Base-by-base conservation (phyloP, 2,888 invertebrate genomes). In the Tinea trinotella region DNA sequence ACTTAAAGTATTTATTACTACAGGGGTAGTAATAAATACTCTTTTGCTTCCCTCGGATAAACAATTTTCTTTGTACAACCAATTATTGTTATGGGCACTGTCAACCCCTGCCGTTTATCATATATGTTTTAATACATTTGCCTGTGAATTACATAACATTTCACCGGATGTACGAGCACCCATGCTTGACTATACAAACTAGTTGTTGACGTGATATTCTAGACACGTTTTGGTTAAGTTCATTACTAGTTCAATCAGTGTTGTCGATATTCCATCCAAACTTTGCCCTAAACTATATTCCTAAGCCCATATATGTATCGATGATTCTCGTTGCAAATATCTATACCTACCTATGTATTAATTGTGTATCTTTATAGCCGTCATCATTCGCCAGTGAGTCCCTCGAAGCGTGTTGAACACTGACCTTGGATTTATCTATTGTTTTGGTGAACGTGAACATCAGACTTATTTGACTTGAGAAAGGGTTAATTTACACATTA, bases 211-310 rank as follows among this genome's bases (percentile, higher is more conserved):
- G 13, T 40, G 7, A 13, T 2, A 40, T 40, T 40, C 40, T 13
- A 40, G 40, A 40, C 40, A 40, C 40, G 40, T 40, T 40, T 12
- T 40, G 40, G 40, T 15, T 15, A 15, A 40, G 13, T 40, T 40
- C 40, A 40, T 40, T 40, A 40, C 13, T 2, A 40, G 40, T 40
- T 40, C 15, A 40, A 40, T 40, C 40, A 40, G 40, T 40, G 40
- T 13, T 2, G 40, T 13, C n/a, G 15, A 12, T 4, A 6, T 40
- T 2, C 40, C 13, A 13, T 40, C 13, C 12, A 40, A 40, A 40
- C 13, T 40, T 40, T 40, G 40, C 40, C 3, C n/a, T n/a, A 10
- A 35, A 12, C 35, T n/a, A n/a, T n/a, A n/a, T n/a, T n/a, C n/a
- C n/a, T n/a, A n/a, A n/a, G n/a, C n/a, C n/a, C n/a, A n/a, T n/a